phyloP scores from a whole-genome alignment of 23 tunicate species.

The Trididemnum nubilum region DNA sequence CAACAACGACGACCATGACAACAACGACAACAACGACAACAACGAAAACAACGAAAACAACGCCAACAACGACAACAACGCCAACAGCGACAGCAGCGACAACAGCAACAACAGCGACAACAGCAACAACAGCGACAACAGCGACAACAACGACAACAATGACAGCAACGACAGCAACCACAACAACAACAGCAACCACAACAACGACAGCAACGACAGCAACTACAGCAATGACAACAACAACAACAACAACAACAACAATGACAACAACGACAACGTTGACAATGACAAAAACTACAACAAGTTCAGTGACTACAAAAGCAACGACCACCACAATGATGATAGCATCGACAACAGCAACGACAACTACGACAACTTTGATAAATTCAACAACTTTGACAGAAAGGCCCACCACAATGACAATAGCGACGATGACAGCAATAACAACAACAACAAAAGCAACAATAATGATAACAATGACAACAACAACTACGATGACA shows the following conservation, averaged over 20 bases:
- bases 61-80: neutral
- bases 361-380: neutral
- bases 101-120: neutral
- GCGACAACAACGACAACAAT: neutral
- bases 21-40: neutral
- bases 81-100: neutral
- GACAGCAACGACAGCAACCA: neutral
- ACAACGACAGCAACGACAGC: neutral
- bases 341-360: neutral
- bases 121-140: neutral
- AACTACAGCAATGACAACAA: neutral
- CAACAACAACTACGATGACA: no score
- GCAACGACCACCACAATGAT: no score
- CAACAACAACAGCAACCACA: neutral
- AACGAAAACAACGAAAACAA: constrained; percentile 8
- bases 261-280: neutral
- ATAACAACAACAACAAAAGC: no score
- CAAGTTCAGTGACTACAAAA: no score
- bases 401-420: neutral
- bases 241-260: neutral
- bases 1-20: neutral
- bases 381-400: neutral
- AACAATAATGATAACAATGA: no score
- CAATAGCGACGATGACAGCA: neutral
- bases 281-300: neutral